Conservation (phyloP, 2,797 vertebrate genomes). For the Eupleurogrammus muticus region DNA sequence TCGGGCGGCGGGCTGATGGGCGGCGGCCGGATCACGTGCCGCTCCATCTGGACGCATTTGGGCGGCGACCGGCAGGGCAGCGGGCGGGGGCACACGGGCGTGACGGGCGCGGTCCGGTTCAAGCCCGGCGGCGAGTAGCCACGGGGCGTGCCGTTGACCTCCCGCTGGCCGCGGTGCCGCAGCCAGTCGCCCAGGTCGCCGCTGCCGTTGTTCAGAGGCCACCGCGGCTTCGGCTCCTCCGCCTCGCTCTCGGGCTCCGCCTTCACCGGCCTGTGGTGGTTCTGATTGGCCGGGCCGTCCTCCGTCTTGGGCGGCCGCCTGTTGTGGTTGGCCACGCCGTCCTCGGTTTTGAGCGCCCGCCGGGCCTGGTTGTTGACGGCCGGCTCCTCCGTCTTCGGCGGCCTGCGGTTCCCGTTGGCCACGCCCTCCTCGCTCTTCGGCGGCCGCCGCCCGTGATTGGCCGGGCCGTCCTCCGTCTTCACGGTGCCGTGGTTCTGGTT, state of each 20-base stretch:
- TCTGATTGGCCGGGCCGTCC: constrained; percentile 89
- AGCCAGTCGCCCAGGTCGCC: constrained; percentile 86
- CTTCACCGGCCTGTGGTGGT: constrained; percentile 91
- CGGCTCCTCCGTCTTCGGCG: constrained; percentile 89
- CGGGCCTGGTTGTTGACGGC: constrained; percentile 86
- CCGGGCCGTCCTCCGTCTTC: constrained; percentile 88
- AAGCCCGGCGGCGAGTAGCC: constrained; percentile 82
- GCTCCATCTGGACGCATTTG: constrained; percentile 95
- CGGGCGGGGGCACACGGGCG: constrained; percentile 86
- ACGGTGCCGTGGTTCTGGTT: constrained; percentile 79
- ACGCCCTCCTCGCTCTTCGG: constrained; percentile 89
- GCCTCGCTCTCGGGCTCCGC: constrained; percentile 88
- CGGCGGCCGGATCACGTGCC: constrained; percentile 94
- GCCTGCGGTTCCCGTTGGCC: constrained; percentile 87
- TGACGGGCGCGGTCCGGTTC: constrained; percentile 79
- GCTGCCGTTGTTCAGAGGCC: constrained; percentile 84
- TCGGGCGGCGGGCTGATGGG: constrained; percentile 97
- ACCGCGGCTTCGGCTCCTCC: constrained; percentile 84
- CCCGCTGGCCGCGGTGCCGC: constrained; percentile 85
- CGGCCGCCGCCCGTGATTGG: constrained; percentile 82
- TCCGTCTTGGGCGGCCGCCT: constrained; percentile 84
- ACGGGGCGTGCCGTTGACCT: constrained; percentile 83
- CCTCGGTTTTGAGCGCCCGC: constrained; percentile 87
- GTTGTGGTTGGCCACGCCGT: constrained; percentile 85
- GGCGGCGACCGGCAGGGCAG: constrained; percentile 91